Evolutionary conservation across 1,140 invertebrate species (phyloP).

Genomic region (Drosophila miranda): DNA sequence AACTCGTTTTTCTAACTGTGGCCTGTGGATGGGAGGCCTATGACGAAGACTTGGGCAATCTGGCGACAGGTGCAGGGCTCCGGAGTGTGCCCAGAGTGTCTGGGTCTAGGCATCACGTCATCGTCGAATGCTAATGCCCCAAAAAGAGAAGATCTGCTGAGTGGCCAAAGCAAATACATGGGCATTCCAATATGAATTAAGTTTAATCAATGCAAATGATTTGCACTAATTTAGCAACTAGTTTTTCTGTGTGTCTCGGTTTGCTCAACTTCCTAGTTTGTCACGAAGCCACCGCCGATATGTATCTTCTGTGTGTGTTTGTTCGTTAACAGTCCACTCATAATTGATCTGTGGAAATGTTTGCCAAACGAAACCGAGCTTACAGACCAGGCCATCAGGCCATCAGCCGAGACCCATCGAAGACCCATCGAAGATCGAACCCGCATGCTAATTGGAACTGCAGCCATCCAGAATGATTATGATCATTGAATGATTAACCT

Average conservation of each 20-base stretch:
- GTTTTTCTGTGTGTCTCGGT: constrained; percentile 49
- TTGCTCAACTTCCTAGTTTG: constrained; percentile 37
- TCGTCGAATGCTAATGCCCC: constrained; percentile 7
- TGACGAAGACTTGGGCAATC: constrained; percentile 32
- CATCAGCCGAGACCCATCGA: not conserved
- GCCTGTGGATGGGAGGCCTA: constrained; percentile 16
- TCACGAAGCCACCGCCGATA: not conserved
- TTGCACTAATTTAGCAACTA: constrained; percentile 73
- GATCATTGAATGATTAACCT: constrained; percentile 9
- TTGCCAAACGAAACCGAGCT: constrained; percentile 19
- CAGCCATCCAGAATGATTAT: constrained; percentile 14
- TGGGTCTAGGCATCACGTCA: constrained; percentile 27
- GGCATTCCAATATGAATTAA: constrained; percentile 66
- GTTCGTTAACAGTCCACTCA: constrained; percentile 52
- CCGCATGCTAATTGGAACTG: constrained; percentile 63
- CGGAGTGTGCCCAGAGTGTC: not conserved
- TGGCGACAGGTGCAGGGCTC: constrained; percentile 48
- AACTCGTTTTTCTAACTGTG: constrained; percentile 36
- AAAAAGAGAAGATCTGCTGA: constrained; percentile 12
- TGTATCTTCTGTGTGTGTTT: constrained; percentile 13
- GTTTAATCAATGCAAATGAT: constrained; percentile 71
- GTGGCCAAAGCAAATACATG: constrained; percentile 56
- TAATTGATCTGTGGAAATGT: constrained; percentile 64
- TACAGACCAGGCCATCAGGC: too few species aligned
- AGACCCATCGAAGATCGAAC: constrained; percentile 21